A percentile compares a stretch with the other conserved stretches of the same genome.
phyloP scores from a whole-genome alignment of 1,140 invertebrate species.

The Sitobion miscanthi region DNA sequence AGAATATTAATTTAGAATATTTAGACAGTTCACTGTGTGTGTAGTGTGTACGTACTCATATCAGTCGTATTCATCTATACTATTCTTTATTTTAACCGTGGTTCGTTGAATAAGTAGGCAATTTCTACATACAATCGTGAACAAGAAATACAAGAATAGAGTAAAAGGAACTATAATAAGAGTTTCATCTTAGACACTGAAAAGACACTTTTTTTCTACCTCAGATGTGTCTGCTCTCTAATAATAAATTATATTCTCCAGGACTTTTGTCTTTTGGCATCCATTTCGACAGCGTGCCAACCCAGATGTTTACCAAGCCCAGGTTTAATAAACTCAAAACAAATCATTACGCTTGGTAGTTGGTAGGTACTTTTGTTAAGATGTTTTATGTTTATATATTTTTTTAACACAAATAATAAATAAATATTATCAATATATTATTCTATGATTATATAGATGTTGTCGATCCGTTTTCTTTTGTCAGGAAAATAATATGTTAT shows the following conservation, averaged over 20 bases:
- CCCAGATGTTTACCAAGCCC: not conserved
- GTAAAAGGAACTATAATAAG: not conserved
- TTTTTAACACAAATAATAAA: not conserved
- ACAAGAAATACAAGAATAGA: not conserved
- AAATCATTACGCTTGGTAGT: not conserved
- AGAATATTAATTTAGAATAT: not conserved
- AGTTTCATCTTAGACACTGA: not conserved
- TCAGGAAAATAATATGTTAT: not conserved
- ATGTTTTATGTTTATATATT: not conserved
- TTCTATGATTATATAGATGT: not conserved
- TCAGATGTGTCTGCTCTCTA: not conserved
- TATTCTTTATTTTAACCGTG: not conserved
- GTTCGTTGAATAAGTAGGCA: constrained; percentile 21
- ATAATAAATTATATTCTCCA: constrained; percentile 34
- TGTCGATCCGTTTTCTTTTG: not conserved
- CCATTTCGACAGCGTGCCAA: not conserved
- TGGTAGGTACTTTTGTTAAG: not conserved
- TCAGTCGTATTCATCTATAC: not conserved
- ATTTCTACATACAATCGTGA: not conserved
- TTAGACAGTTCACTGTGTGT: not conserved
- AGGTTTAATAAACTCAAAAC: not conserved
- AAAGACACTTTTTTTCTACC: not conserved
- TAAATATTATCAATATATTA: not conserved
- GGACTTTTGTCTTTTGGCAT: not conserved
- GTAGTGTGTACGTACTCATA: too few relatives aligned